Evolutionary conservation across 2,888 invertebrate genomes (phyloP).

Genomic region (Lathronympha strigana): DNA sequence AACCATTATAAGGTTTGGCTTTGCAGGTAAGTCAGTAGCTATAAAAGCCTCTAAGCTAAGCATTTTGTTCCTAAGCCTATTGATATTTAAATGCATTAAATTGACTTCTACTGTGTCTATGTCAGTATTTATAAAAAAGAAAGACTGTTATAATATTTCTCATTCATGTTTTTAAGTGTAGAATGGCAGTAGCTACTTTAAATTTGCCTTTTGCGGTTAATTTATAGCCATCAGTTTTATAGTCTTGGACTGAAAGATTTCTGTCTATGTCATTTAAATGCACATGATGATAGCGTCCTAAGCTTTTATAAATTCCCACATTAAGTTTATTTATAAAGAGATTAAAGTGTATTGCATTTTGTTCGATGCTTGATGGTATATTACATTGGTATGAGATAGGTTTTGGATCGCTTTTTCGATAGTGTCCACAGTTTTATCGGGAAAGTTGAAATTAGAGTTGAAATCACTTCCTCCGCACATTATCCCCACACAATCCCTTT

Average conservation of each 20-base stretch:
- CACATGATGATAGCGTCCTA: too few species aligned
- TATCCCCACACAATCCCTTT: too few species aligned
- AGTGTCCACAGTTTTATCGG: too few species aligned
- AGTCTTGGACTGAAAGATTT: neutral
- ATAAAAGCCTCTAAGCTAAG: neutral
- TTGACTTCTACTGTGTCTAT: neutral
- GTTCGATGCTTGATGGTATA: too few species aligned
- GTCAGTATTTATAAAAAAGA: neutral
- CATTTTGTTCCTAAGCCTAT: neutral
- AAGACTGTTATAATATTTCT: neutral
- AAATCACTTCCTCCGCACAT: too few species aligned
- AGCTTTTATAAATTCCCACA: too few species aligned
- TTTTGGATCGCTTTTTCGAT: too few species aligned
- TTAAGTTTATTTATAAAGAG: too few species aligned
- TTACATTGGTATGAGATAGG: too few species aligned
- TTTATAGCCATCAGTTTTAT: neutral
- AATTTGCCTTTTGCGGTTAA: neutral
- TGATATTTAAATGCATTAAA: neutral
- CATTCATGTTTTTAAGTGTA: neutral
- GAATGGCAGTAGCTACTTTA: neutral
- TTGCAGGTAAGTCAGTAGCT: neutral
- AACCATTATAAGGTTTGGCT: neutral
- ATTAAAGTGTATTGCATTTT: too few species aligned
- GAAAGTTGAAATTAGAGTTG: too few species aligned
- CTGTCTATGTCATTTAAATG: neutral